Base-by-base conservation (phyloP, 2,888 invertebrate genomes). In the Athalia cordata region DNA sequence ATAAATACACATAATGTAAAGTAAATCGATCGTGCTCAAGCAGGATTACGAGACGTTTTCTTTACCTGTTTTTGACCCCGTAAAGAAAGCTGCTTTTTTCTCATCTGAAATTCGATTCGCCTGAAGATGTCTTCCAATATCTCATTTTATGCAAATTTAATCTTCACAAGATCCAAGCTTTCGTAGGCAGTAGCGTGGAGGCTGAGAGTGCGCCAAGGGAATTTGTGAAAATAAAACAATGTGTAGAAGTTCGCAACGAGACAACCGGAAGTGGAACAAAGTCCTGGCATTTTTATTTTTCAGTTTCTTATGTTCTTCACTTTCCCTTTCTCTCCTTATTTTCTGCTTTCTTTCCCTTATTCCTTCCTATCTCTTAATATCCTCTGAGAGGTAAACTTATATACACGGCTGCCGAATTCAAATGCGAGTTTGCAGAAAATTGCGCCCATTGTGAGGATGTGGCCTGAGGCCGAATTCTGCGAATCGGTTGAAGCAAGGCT, bases 61-160 rank as follows among this genome's bases (percentile, higher is more conserved):
- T 49, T n/a, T 43, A 13, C 70, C 15, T 72, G 72, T 72, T 47
- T 72, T 13, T 72, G 45, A 57, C 59, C 59, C 72, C 59, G 15
- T 57, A 45, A 64, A 49, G 62, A 75, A 75, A 75, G 75, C 52
- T 75, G 75, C 64, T 75, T 75, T 75, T 64, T 29, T 29, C 29
- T 29, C 29, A 75, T 75, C 52, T n/a, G 62, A 62, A 75, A 75
- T 64, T 75, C 75, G 75, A 75, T 75, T 55, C 64, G 50, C 75
- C 59, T 45, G 59, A 57, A 61, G 57, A 57, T 72, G 72, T 72
- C 57, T 72, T 59, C 64, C 75, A 75, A 75, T 75, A 62, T 75
- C 50, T 52, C 50, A 75, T 75, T 64, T 64, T 62, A 75, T 75
- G 75, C 62, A 75, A 75, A 75, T 64, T 64, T 75, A 75, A 75